Percentiles rank a stretch among this genome's conserved stretches.
Evolutionary conservation across 30 jellyfish, hydroid and myxozoan species (phyloP).

Genomic region (Rhopilema esculentum): DNA sequence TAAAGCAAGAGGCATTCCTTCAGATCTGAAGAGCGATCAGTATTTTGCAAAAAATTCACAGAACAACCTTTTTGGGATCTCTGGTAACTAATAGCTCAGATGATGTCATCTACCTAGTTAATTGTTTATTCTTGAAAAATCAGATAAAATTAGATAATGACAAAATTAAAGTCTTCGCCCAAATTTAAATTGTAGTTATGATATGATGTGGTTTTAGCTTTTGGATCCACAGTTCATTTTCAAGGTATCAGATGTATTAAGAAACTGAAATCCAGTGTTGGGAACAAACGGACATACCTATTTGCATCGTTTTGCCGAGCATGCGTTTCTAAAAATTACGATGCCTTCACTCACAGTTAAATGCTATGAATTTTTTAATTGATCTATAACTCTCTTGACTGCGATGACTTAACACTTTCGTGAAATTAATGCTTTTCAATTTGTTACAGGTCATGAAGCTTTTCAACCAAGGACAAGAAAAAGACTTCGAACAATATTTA

Average conservation of each 20-base stretch:
- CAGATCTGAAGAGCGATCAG: not conserved
- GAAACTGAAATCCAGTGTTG: too few relatives aligned
- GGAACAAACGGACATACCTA: not conserved
- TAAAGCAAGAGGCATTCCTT: not conserved
- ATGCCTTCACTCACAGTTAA: too few relatives aligned
- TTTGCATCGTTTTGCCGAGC: too few relatives aligned
- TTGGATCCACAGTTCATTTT: too few relatives aligned
- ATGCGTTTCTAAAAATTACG: too few relatives aligned
- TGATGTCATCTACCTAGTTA: not conserved
- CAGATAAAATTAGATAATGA: not conserved
- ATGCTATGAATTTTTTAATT: not conserved
- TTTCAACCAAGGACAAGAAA: constrained; percentile 44
- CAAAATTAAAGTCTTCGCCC: not conserved
- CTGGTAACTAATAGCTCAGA: not conserved
- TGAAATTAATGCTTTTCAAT: too few relatives aligned
- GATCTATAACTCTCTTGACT: not conserved
- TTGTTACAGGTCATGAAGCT: not conserved
- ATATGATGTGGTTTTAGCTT: too few relatives aligned
- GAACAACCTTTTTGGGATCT: not conserved
- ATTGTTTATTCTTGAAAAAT: not conserved
- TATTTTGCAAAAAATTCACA: not conserved
- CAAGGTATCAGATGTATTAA: not conserved
- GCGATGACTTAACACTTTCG: not conserved
- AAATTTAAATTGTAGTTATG: not conserved
- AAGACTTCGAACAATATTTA: constrained; percentile 92